Conservation (phyloP, 1,140 invertebrate species). For the Anoplolepis gracilipes region DNA sequence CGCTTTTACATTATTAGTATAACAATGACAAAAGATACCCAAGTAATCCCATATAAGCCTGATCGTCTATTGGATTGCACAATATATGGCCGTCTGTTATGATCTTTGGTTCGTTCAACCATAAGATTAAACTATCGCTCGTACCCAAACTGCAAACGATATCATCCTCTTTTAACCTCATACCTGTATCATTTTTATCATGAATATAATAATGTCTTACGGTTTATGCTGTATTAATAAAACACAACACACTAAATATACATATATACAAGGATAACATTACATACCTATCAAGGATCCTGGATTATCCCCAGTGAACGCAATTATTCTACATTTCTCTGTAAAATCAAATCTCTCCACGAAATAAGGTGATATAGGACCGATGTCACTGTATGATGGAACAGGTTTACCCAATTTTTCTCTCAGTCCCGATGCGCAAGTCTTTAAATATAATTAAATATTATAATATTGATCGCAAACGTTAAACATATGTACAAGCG, state of each 20-base stretch:
- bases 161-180: conserved; percentile 93
- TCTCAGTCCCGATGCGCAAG: conserved; percentile 89
- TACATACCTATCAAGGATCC: conserved; percentile 91
- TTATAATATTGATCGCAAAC: conserved; percentile 9
- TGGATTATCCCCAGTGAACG: conserved; percentile 98
- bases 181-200: conserved; percentile 86
- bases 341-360: conserved; percentile 94
- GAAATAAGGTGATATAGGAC: conserved; percentile 92
- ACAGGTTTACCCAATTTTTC: conserved; percentile 91
- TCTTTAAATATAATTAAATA: conserved; percentile 85
- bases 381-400: conserved; percentile 89
- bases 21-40: conserved; percentile 86
- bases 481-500: background rate
- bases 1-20: background rate
- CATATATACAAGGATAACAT: background rate
- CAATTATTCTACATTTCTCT: conserved; percentile 92
- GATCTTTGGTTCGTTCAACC: conserved; percentile 89
- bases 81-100: conserved; percentile 94
- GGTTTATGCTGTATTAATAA: background rate
- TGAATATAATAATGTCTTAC: conserved; percentile 6
- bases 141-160: conserved; percentile 96
- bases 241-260: background rate
- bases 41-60: conserved; percentile 95
- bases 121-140: conserved; percentile 96
- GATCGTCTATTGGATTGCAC: conserved; percentile 92